Conservation (phyloP, 2,797 vertebrate genomes). For the Capromys pilorides region DNA sequence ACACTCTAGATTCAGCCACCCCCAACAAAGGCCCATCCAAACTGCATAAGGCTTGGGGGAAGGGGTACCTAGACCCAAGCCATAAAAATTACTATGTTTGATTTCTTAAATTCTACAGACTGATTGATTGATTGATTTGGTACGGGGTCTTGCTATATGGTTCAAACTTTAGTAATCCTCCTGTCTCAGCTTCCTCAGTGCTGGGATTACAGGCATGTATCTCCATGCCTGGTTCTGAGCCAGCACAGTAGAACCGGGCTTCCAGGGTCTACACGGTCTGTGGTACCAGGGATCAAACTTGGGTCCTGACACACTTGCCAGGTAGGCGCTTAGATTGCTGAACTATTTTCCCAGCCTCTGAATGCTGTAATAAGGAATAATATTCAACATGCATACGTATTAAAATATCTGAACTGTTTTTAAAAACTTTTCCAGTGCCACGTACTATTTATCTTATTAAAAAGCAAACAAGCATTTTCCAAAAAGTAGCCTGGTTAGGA, state of each 20-base stretch:
- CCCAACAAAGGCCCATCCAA: neutral
- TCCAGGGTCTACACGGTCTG: no score
- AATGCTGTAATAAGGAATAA: neutral
- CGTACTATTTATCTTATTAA: neutral
- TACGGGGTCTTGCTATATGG: no score
- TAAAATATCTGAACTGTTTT: neutral
- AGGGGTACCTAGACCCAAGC: neutral
- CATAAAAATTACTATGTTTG: neutral
- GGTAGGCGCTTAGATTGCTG: no score
- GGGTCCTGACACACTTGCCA: no score
- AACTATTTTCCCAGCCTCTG: no score
- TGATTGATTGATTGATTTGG: neutral
- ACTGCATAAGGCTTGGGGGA: neutral
- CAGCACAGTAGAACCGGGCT: no score
- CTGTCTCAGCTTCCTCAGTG: no score
- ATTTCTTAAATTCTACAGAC: conserved; percentile 24
- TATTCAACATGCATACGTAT: neutral
- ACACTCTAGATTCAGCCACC: neutral
- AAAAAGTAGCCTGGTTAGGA: neutral
- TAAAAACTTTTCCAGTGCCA: neutral
- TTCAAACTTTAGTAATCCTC: no score
- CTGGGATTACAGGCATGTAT: no score
- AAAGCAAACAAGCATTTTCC: neutral
- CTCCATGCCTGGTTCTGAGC: no score
- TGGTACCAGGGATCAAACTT: no score